Base-by-base conservation (phyloP, 2,797 vertebrate genomes). In the Staurois parvus region DNA sequence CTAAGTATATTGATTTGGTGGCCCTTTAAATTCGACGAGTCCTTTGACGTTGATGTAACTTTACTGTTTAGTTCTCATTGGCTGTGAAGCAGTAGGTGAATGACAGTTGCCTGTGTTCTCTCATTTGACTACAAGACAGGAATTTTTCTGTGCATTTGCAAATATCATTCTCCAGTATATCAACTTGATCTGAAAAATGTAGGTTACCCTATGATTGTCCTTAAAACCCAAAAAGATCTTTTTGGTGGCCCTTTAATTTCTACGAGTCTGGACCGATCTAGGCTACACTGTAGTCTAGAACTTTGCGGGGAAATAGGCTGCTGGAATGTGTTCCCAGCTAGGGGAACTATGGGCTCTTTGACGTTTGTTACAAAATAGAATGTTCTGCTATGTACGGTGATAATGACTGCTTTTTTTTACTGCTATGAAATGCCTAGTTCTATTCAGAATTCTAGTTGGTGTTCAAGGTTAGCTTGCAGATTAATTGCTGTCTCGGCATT, bases 321-420 rank as follows among this genome's bases (percentile, higher is more conserved):
- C 2, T 29, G 75, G 32, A 59, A n/a, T 59, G 45, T 76, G 15
- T 76, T 24, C 19, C 1, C 4, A 13, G 48, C 17, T 52, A 52
- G 21, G 52, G 52, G 52, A 24, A 59, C 52, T 59, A 21, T 56
- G 48, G 17, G 19, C 48, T 21, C 48, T 56, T 56, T 56, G 17
- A 56, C 5, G 17, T 21, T 21, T 3, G 37, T 19, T 37, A 48
- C 77, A 78, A 28, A 59, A 66, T 48, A 80, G 79, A 81, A 72
- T 37, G 42, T 81, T 81, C 79, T 72, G 78, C 77, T 79, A 68
- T 80, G 67, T 70, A 56, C 10, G 11, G 28, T 68, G 42, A 52
- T 42, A 68, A 80, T 80, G 42, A 42, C 21, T 56, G n/a, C 66
- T 26, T 64, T 17, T 34, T 26, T 17, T 34, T 26, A 45, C 17